These are phyloP conservation scores for Tubulanus polymorphus DNA, from an alignment of 2,888 invertebrate genomes.

Conservation along the genomic window DNA sequence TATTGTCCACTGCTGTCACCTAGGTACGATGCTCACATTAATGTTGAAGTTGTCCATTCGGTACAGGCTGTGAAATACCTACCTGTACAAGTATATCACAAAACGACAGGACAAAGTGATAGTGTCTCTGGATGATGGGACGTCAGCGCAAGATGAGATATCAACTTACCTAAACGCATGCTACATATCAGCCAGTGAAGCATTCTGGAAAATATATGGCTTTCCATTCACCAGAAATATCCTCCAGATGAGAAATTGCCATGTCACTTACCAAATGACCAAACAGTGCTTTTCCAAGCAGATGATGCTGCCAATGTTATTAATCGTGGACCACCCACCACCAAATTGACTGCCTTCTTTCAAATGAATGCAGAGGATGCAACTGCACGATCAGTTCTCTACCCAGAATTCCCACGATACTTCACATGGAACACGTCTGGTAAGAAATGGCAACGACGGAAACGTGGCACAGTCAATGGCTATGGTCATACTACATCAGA, in stretches of 20 bases:
- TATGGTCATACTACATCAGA: slow-evolving; percentile 7
- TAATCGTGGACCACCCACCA: slow-evolving; percentile 1
- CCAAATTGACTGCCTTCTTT: slow-evolving; percentile 14
- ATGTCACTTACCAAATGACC: slow-evolving; percentile 25
- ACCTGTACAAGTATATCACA: slow-evolving; percentile 53
- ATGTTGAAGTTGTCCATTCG: slow-evolving; percentile 24
- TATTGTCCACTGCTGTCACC: slow-evolving; percentile 23
- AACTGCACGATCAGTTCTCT: slow-evolving; percentile 16
- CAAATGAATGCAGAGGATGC: slow-evolving; percentile 9
- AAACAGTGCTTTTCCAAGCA: slow-evolving; percentile 20
- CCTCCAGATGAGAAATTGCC: slow-evolving; percentile 26
- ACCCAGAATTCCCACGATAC: slow-evolving; percentile 19
- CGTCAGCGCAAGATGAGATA: slow-evolving; percentile 25
- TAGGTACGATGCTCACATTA: slow-evolving; percentile 46
- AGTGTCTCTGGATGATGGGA: neutral
- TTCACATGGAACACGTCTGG: slow-evolving; percentile 19
- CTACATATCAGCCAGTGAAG: slow-evolving; percentile 45
- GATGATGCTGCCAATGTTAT: slow-evolving; percentile 10
- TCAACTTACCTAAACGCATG: slow-evolving; percentile 36
- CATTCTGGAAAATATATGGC: slow-evolving; percentile 41
- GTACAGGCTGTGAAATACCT: slow-evolving; percentile 48
- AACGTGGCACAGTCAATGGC: slow-evolving; percentile 9
- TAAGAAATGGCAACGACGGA: slow-evolving; percentile 18
- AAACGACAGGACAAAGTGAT: slow-evolving; percentile 36
- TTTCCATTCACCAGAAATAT: slow-evolving; percentile 37